phyloP scores from a whole-genome alignment of 1,140 invertebrate species.

The Oryctes rhinoceros region DNA sequence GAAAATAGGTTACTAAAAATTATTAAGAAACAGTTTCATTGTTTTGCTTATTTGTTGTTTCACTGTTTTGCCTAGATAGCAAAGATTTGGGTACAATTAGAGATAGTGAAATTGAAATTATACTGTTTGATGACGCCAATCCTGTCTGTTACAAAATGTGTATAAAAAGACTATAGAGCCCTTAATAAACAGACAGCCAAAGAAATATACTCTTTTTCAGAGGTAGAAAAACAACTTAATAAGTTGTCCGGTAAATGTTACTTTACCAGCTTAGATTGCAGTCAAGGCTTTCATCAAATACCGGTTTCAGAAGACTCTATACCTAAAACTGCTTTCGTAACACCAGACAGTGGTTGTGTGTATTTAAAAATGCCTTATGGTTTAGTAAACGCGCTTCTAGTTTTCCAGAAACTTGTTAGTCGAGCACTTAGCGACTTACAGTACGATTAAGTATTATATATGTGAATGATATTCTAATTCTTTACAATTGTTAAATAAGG shows the following conservation, averaged over 20 bases:
- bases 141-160: neutral
- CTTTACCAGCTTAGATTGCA: too few relatives aligned
- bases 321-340: conserved; percentile 49
- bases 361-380: conserved; percentile 60
- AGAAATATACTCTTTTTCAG: conserved; percentile 53
- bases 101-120: neutral
- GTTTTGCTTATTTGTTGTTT: conserved; percentile 1
- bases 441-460: conserved; percentile 45
- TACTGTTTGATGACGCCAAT: neutral
- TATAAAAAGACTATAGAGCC: conserved; percentile 12
- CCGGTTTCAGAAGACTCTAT: conserved; percentile 11
- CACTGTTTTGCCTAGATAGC: neutral
- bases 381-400: neutral
- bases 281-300: conserved; percentile 35
- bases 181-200: conserved; percentile 50
- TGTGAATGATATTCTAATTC: conserved; percentile 52
- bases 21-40: neutral
- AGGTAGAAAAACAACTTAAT: conserved; percentile 45
- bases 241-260: conserved; percentile 38
- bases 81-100: neutral
- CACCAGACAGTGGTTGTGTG: conserved; percentile 59
- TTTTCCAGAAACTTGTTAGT: conserved; percentile 23
- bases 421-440: conserved; percentile 39
- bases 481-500: conserved; percentile 48
- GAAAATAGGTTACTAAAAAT: too few relatives aligned